These are phyloP conservation scores for Typhlichthys subterraneus DNA, from an alignment of 2,797 vertebrate genomes.

Conservation along the genomic window DNA sequence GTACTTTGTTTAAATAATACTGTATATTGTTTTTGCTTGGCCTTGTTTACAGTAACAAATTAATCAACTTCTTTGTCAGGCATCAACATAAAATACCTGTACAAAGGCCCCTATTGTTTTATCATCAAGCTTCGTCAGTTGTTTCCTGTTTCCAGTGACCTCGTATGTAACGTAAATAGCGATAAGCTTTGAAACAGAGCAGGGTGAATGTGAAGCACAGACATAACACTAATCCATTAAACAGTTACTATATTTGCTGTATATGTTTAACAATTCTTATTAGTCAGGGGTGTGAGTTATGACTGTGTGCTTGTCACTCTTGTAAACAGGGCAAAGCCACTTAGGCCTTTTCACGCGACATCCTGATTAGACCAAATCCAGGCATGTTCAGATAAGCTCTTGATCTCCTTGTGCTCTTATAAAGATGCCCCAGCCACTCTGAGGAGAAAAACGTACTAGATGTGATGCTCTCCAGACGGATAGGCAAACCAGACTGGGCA, in stretches of 20 bases:
- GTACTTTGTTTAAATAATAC: too few species aligned
- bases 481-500: slow-evolving; percentile 86
- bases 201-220: slow-evolving; percentile 2
- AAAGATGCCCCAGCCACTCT: slow-evolving; percentile 44
- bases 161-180: too few species aligned
- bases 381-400: slow-evolving; percentile 65
- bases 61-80: too few species aligned
- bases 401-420: slow-evolving; percentile 60
- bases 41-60: too few species aligned
- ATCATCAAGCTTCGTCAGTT: too few species aligned
- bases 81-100: too few species aligned
- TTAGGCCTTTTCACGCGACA: slow-evolving; percentile 59
- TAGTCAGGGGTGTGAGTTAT: slow-evolving; percentile 27
- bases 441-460: slow-evolving; percentile 82
- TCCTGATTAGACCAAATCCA: slow-evolving; percentile 72
- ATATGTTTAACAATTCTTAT: slow-evolving; percentile 12
- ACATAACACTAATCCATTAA: slow-evolving; percentile 27
- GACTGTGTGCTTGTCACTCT: slow-evolving; percentile 14
- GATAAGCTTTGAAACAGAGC: slow-evolving; percentile 1
- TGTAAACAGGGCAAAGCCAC: slow-evolving; percentile 57
- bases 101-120: too few species aligned
- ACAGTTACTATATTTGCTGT: neutral
- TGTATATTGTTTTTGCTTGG: too few species aligned
- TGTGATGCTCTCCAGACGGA: slow-evolving; percentile 86
- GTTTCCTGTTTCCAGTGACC: too few species aligned